A percentile compares a stretch with the other conserved stretches of the same genome.
These are phyloP conservation scores for Caenorhabditis drosophilae DNA, from an alignment of 2,888 invertebrate genomes.

Conservation along the genomic window DNA sequence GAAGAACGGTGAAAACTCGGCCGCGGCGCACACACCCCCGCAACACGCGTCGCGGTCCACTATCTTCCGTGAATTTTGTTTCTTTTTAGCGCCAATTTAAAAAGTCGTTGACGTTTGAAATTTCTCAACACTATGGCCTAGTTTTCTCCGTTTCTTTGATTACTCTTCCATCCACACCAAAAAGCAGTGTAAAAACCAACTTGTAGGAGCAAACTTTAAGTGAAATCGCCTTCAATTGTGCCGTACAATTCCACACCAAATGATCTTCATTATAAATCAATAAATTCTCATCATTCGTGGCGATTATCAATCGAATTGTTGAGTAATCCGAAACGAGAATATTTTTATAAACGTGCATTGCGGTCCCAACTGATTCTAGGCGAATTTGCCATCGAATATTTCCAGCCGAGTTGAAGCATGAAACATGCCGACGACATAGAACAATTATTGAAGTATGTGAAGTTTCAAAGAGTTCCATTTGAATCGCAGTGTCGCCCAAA, in stretches of 20 bases:
- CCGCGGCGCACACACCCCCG: too few relatives aligned
- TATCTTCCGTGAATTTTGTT: too few relatives aligned
- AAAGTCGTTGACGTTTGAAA: too few relatives aligned
- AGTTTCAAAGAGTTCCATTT: slow-evolving; percentile 34
- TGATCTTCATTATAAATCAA: slow-evolving; percentile 40
- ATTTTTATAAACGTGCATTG: slow-evolving; percentile 8
- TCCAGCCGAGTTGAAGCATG: slow-evolving; percentile 22
- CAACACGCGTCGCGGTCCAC: too few relatives aligned
- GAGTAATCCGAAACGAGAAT: slow-evolving; percentile 6
- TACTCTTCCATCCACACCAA: too few relatives aligned
- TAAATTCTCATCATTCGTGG: slow-evolving; percentile 30
- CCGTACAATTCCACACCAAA: slow-evolving; percentile 48
- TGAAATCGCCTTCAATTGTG: slow-evolving; percentile 19
- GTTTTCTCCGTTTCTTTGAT: too few relatives aligned
- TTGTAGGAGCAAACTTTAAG: slow-evolving; percentile 28
- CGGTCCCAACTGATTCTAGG: slow-evolving; percentile 42
- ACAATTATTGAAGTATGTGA: slow-evolving; percentile 27
- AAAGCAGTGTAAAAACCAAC: too few relatives aligned
- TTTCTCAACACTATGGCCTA: too few relatives aligned
- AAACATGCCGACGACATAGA: slow-evolving; percentile 42
- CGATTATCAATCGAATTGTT: slow-evolving; percentile 29
- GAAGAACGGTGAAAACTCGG: too few relatives aligned
- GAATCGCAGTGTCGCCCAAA: slow-evolving; percentile 42
- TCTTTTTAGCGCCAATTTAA: too few relatives aligned
- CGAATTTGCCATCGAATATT: slow-evolving; percentile 39